Evolutionary conservation across 2,113 vertebrate species (phyloP).

Genomic region (Origma solitaria): DNA sequence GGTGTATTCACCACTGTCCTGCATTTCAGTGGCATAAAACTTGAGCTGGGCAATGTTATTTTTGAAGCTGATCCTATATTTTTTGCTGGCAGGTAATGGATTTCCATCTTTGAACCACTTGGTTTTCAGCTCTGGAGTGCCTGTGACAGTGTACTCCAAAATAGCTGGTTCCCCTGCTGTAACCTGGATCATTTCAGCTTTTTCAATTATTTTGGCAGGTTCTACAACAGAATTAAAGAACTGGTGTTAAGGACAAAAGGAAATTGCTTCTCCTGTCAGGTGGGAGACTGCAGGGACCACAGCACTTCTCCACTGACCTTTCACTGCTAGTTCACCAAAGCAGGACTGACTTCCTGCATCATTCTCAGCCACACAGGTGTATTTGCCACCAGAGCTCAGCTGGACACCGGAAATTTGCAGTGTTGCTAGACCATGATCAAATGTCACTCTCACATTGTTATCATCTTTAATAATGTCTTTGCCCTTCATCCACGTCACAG

Average conservation of each 20-base stretch:
- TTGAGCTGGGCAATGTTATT: constrained; percentile 89
- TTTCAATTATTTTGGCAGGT: constrained; percentile 91
- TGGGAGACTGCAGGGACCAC: background rate
- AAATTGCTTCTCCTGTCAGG: background rate
- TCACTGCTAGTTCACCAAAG: constrained; percentile 88
- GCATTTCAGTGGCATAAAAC: constrained; percentile 86
- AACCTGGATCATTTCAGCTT: constrained; percentile 89
- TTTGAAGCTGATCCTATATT: constrained; percentile 92
- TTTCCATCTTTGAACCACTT: constrained; percentile 95
- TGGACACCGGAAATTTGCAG: constrained; percentile 83
- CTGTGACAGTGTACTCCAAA: constrained; percentile 88
- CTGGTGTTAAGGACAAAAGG: constrained; percentile 12
- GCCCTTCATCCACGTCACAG: constrained; percentile 90
- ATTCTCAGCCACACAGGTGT: constrained; percentile 92
- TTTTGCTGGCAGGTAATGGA: constrained; percentile 87
- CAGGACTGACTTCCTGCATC: constrained; percentile 93
- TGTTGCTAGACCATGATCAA: constrained; percentile 84
- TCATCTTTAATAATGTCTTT: constrained; percentile 89
- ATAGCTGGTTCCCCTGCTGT: constrained; percentile 91
- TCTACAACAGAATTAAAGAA: constrained; percentile 81
- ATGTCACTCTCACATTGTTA: constrained; percentile 85
- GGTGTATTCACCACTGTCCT: constrained; percentile 89
- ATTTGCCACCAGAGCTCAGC: constrained; percentile 83
- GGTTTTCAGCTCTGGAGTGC: constrained; percentile 94
- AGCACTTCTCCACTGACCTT: constrained; percentile 83